Conservation (phyloP, 1,140 invertebrate genomes). For the Mya arenaria region DNA sequence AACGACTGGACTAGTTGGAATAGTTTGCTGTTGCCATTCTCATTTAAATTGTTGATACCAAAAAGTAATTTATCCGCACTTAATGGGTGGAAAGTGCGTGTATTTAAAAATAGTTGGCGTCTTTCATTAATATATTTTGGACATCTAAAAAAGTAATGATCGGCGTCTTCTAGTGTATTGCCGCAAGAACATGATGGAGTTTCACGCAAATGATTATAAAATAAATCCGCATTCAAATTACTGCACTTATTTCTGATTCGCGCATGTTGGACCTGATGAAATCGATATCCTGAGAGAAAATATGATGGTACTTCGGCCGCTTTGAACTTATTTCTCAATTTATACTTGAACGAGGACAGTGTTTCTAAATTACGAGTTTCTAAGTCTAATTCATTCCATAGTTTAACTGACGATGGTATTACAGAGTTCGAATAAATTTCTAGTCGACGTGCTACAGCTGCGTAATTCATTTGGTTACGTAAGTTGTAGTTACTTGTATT, state of each 20-base stretch:
- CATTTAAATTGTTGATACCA: no score
- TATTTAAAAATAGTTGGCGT: no score
- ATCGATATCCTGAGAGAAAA: conserved; percentile 1
- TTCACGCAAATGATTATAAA: not conserved
- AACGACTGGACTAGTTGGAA: no score
- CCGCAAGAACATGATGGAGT: not conserved
- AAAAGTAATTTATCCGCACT: no score
- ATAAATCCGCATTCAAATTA: conserved; percentile 14
- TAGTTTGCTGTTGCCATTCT: no score
- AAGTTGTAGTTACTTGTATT: not conserved
- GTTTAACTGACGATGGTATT: not conserved
- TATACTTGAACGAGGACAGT: conserved; percentile 1
- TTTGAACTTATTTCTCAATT: conserved; percentile 15
- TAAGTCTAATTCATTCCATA: conserved; percentile 19
- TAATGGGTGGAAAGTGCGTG: no score
- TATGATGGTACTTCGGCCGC: not conserved
- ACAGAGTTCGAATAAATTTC: conserved; percentile 19
- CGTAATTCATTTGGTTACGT: conserved; percentile 4
- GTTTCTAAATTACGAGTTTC: not conserved
- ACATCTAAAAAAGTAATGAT: conserved; percentile 3
- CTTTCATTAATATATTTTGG: no score
- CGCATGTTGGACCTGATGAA: not conserved
- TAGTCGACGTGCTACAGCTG: not conserved
- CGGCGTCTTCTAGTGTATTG: not conserved
- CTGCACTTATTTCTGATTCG: conserved; percentile 14